phyloP scores from a whole-genome alignment of 2,797 vertebrate species.

The Kryptopterus vitreolus region DNA sequence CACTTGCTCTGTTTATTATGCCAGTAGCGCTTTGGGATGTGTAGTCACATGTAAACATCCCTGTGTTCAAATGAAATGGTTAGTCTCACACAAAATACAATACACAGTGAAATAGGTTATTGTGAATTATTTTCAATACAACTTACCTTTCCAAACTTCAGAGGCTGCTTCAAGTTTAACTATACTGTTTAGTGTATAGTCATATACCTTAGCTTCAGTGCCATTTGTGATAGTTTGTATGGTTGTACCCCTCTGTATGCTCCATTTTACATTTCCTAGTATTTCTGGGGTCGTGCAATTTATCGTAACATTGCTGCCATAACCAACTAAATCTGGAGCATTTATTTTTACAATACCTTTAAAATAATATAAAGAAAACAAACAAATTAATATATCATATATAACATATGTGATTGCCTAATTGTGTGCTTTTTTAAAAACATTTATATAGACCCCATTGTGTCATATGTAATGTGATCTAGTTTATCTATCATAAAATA shows the following conservation, averaged over 20 bases:
- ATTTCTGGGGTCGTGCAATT: not conserved
- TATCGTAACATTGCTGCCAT: accelerated
- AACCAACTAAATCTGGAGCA: accelerated
- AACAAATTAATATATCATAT: too few species aligned
- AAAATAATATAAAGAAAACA: slow-evolving; percentile 11
- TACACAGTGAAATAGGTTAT: not conserved
- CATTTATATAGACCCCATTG: not conserved
- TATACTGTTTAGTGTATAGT: accelerated
- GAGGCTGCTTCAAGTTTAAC: accelerated
- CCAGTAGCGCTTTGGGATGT: accelerated
- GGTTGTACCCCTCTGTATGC: accelerated
- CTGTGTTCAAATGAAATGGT: slow-evolving; percentile 52
- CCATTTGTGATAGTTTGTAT: slow-evolving; percentile 51
- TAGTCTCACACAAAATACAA: not conserved
- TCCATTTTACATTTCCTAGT: accelerated
- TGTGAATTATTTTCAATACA: not conserved
- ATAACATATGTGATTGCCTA: not conserved
- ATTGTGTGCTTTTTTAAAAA: not conserved
- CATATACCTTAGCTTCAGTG: accelerated
- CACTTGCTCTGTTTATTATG: slow-evolving; percentile 58
- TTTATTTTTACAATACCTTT: slow-evolving; percentile 55
- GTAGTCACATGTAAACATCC: slow-evolving; percentile 64
- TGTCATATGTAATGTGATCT: not conserved
- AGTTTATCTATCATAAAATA: not conserved
- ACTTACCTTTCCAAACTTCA: slow-evolving; percentile 64